Percentiles rank a stretch among this genome's conserved stretches.
phyloP scores from a whole-genome alignment of 2,797 vertebrate species.

The Leucoraja ocellata region DNA sequence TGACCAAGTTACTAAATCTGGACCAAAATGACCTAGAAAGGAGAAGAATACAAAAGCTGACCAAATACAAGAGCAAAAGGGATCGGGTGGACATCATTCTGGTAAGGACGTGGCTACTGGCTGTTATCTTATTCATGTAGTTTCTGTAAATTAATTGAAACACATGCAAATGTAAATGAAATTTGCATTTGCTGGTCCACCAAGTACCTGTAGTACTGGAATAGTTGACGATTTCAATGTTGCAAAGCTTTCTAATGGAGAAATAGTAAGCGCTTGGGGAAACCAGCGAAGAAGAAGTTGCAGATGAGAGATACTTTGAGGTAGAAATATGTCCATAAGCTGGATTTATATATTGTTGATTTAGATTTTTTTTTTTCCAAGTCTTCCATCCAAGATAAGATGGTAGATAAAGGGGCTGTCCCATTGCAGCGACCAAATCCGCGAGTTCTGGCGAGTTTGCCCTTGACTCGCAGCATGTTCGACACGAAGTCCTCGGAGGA shows the following conservation, averaged over 20 bases:
- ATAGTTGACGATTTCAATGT: neutral
- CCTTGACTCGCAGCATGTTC: no score
- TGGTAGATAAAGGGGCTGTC: no score
- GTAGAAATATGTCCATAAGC: no score
- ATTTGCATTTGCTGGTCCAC: neutral
- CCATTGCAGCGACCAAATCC: no score
- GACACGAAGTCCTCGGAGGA: no score
- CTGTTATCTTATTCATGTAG: neutral
- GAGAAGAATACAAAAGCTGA: slow-evolving; percentile 46
- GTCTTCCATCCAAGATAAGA: no score
- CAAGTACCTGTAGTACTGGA: neutral
- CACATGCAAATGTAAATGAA: neutral
- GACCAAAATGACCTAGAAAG: slow-evolving; percentile 48
- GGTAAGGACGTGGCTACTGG: slow-evolving; percentile 44
- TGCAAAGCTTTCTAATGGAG: neutral
- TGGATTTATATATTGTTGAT: no score
- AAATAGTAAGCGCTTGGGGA: no score
- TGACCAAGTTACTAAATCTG: slow-evolving; percentile 49
- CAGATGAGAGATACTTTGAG: no score
- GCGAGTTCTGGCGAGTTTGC: no score
- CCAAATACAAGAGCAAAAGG: slow-evolving; percentile 47
- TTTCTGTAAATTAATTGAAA: neutral
- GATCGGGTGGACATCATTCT: slow-evolving; percentile 50
- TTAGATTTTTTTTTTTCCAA: no score
- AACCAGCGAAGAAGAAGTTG: no score